Evolutionary conservation across 2,113 vertebrate genomes (phyloP).

Genomic region (Plestiodon gilberti): DNA sequence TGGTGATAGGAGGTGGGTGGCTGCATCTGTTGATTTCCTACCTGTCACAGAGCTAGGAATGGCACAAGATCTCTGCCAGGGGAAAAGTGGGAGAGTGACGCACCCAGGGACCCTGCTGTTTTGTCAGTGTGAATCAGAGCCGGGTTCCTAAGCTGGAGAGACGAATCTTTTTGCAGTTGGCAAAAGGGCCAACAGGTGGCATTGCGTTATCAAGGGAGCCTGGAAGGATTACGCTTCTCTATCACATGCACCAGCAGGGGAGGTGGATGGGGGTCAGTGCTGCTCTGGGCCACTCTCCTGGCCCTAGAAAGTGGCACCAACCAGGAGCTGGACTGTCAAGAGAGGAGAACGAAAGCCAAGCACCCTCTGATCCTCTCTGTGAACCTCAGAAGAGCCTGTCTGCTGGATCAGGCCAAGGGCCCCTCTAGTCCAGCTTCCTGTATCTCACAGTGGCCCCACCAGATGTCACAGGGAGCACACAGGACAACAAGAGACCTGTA

Average conservation of each 20-base stretch:
- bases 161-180: not conserved
- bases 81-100: not conserved
- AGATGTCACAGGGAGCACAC: no score
- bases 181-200: not conserved
- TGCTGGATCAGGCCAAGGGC: no score
- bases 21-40: not conserved
- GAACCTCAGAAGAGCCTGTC: no score
- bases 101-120: not conserved
- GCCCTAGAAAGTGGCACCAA: not conserved
- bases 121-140: not conserved
- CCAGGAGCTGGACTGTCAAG: not conserved
- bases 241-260: not conserved
- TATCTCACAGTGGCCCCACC: no score
- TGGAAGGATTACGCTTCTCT: not conserved
- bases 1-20: not conserved
- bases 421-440: no score
- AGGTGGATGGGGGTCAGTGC: not conserved
- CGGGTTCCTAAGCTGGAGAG: not conserved
- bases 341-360: not conserved
- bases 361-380: not conserved
- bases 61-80: not conserved
- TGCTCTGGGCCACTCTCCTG: no score
- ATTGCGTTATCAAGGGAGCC: not conserved
- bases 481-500: no score
- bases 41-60: not conserved